phyloP scores from a whole-genome alignment of 2,797 vertebrate species.

The Astyanax mexicanus region DNA sequence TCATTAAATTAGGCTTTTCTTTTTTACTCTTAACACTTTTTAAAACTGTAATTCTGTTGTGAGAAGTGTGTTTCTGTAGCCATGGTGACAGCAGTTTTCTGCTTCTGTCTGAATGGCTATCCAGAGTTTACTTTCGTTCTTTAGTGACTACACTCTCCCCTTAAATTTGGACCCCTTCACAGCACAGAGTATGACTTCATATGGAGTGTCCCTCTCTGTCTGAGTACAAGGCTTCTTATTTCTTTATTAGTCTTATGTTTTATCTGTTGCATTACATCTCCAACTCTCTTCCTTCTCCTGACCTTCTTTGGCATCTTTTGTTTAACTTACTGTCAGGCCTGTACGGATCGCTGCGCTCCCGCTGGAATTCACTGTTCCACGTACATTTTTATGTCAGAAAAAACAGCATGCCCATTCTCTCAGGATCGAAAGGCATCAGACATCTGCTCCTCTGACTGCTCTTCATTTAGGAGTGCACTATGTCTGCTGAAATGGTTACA shows the following conservation, averaged over 20 bases:
- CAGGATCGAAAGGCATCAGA: constrained; percentile 12
- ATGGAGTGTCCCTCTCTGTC: too few species aligned
- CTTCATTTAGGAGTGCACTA: not conserved
- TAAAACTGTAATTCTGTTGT: too few species aligned
- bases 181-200: too few species aligned
- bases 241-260: not conserved
- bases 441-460: constrained; percentile 43
- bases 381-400: not conserved
- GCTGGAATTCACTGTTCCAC: not conserved
- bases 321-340: not conserved
- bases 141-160: too few species aligned
- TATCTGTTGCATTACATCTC: not conserved
- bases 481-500: too few species aligned
- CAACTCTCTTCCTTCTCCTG: not conserved
- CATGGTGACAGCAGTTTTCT: too few species aligned
- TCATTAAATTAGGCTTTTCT: too few species aligned
- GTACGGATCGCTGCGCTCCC: not conserved
- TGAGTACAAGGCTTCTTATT: not conserved
- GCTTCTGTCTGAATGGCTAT: too few species aligned
- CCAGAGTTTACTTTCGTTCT: too few species aligned
- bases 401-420: constrained; percentile 6
- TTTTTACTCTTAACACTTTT: too few species aligned
- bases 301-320: not conserved
- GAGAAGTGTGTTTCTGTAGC: too few species aligned
- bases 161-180: too few species aligned